Evolutionary conservation across 2,888 invertebrate species (phyloP).

Genomic region (Dasysyrphus tricinctus): DNA sequence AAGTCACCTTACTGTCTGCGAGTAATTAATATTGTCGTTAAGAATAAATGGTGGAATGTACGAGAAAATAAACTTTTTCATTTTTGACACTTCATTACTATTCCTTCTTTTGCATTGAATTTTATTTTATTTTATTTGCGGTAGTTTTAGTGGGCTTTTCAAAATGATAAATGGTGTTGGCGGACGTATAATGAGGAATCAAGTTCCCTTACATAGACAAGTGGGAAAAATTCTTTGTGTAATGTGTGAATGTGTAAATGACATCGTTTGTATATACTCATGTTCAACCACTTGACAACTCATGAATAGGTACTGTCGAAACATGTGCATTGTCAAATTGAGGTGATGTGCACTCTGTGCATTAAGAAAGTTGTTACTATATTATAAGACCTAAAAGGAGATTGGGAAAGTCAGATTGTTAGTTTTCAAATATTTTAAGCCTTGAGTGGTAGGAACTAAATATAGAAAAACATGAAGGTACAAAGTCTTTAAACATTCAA

Average conservation of each 20-base stretch:
- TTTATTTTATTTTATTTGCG: slow-evolving; percentile 53
- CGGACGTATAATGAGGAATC: slow-evolving; percentile 45
- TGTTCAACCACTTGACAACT: slow-evolving; percentile 30
- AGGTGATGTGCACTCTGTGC: not conserved
- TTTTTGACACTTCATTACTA: slow-evolving; percentile 53
- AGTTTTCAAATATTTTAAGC: not conserved
- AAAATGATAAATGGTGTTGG: slow-evolving; percentile 35
- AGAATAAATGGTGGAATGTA: slow-evolving; percentile 54
- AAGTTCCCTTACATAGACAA: slow-evolving; percentile 36
- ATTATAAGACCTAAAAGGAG: not conserved
- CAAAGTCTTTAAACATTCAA: not conserved
- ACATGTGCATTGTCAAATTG: slow-evolving; percentile 20
- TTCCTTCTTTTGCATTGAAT: slow-evolving; percentile 29
- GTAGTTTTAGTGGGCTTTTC: slow-evolving; percentile 28
- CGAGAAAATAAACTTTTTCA: slow-evolving; percentile 30
- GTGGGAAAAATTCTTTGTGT: slow-evolving; percentile 47
- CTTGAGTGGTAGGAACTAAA: not conserved
- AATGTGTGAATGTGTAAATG: slow-evolving; percentile 38
- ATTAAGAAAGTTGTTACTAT: slow-evolving; percentile 16
- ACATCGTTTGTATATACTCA: slow-evolving; percentile 30
- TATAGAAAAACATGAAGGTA: not conserved
- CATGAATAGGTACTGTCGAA: slow-evolving; percentile 3
- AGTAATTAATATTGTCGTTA: slow-evolving; percentile 69
- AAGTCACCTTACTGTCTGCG: slow-evolving; percentile 63
- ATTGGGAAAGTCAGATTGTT: slow-evolving; percentile 1